A percentile compares a stretch with the other conserved stretches of the same genome.
Conservation (phyloP, 2,797 vertebrate genomes). For the Enoplosus armatus region DNA sequence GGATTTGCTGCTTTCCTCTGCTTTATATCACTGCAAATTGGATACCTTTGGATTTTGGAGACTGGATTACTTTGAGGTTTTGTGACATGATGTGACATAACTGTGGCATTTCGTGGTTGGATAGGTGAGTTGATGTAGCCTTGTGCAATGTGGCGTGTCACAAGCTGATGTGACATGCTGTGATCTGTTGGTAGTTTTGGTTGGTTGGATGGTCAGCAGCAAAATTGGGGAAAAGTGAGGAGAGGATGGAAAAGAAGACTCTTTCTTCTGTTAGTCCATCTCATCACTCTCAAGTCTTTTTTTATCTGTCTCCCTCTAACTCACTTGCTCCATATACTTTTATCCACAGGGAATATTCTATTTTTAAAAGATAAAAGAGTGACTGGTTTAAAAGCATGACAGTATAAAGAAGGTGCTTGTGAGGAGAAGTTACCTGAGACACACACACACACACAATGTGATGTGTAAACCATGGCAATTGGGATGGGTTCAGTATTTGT, state of each 20-base stretch:
- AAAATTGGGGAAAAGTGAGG: not conserved
- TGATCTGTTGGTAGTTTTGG: not conserved
- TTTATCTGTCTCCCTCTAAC: conserved; percentile 18
- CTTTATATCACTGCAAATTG: not conserved
- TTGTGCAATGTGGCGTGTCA: not conserved
- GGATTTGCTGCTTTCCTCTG: not conserved
- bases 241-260: not conserved
- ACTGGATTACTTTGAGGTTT: too few relatives aligned
- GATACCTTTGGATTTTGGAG: not conserved
- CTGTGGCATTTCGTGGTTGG: not conserved
- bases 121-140: not conserved
- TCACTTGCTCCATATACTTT: conserved; percentile 24
- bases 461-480: not conserved
- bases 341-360: conserved; percentile 45
- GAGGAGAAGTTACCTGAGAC: not conserved
- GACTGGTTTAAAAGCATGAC: conserved; percentile 22
- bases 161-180: conserved; percentile 7
- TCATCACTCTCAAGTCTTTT: conserved; percentile 12
- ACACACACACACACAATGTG: not conserved
- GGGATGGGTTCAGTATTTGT: not conserved
- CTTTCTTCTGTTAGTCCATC: not conserved
- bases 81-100: not conserved
- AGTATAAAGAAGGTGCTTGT: conserved; percentile 1
- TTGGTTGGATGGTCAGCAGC: not conserved
- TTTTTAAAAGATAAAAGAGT: conserved; percentile 41